Conservation (phyloP, 2,888 invertebrate species). For the Diarsia rubi region DNA sequence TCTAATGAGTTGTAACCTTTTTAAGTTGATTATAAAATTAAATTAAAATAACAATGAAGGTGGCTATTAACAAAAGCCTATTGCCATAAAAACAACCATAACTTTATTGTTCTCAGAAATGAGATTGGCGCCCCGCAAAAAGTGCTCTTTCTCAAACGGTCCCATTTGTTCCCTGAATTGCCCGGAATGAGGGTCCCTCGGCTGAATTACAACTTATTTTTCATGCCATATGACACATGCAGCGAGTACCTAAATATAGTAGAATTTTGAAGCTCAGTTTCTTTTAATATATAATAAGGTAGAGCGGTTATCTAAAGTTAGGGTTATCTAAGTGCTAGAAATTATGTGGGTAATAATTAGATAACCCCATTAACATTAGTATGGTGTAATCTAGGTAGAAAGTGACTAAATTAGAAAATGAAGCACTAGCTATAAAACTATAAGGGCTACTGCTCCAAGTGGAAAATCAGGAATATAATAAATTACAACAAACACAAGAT, state of each 20-base stretch:
- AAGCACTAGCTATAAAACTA: conserved; percentile 23
- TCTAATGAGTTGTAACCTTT: conserved; percentile 31
- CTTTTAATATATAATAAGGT: neutral
- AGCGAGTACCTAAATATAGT: conserved; percentile 36
- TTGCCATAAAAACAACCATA: conserved; percentile 65
- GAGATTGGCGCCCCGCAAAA: conserved; percentile 78
- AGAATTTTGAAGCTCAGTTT: neutral
- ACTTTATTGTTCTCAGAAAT: conserved; percentile 75
- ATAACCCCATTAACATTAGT: conserved; percentile 1
- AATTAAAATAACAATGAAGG: conserved; percentile 33
- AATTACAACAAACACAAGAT: neutral
- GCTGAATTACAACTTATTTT: conserved; percentile 81
- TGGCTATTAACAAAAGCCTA: conserved; percentile 55
- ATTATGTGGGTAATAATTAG: neutral
- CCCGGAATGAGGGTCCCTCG: conserved; percentile 77
- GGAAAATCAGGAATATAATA: conserved; percentile 5
- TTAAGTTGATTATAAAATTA: conserved; percentile 30
- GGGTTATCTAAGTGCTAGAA: conserved; percentile 3
- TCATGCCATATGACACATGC: conserved; percentile 74
- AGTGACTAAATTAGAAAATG: neutral
- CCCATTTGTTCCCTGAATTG: conserved; percentile 79
- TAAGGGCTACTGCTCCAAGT: neutral
- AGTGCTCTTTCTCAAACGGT: conserved; percentile 76
- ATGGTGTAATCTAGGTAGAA: conserved; percentile 19
- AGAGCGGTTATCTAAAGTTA: conserved; percentile 3